A percentile compares a stretch with the other conserved stretches of the same genome.
Conservation (phyloP, 2,888 invertebrate species). For the Sesia bembeciformis region DNA sequence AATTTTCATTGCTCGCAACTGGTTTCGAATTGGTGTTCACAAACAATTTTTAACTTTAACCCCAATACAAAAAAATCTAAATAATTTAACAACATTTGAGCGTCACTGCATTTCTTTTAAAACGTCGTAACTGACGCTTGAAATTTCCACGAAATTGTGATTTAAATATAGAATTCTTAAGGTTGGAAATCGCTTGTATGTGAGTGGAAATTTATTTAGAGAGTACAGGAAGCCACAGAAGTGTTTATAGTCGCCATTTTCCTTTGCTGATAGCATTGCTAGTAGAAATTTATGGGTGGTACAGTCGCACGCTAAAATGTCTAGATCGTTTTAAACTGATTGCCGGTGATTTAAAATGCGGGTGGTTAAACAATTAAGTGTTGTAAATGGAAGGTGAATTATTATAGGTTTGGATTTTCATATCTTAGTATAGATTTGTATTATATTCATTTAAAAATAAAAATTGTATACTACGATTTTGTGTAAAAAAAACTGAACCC, state of each 20-base stretch:
- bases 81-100: neutral
- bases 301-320: conserved; percentile 27
- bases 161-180: neutral
- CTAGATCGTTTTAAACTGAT: conserved; percentile 19
- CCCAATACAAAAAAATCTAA: conserved; percentile 4
- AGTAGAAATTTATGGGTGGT: conserved; percentile 22
- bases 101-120: neutral
- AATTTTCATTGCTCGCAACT: conserved; percentile 37
- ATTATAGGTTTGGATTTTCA: too few species aligned
- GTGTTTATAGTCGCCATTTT: conserved; percentile 45
- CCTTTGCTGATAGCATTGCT: conserved; percentile 31
- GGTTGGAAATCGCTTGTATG: conserved; percentile 1
- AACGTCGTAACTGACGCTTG: conserved; percentile 2
- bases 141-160: neutral
- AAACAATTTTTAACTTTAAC: conserved; percentile 5
- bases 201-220: conserved; percentile 17
- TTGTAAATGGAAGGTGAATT: too few species aligned
- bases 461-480: too few species aligned
- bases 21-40: conserved; percentile 9
- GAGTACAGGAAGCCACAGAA: conserved; percentile 46
- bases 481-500: too few species aligned
- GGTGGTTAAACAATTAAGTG: conserved; percentile 5
- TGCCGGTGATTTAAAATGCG: conserved; percentile 18
- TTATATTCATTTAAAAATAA: too few species aligned
- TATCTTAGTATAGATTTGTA: too few species aligned